Conservation (phyloP, 37 sponge, comb jelly and placozoan genomes). For the Beroe ovata region DNA sequence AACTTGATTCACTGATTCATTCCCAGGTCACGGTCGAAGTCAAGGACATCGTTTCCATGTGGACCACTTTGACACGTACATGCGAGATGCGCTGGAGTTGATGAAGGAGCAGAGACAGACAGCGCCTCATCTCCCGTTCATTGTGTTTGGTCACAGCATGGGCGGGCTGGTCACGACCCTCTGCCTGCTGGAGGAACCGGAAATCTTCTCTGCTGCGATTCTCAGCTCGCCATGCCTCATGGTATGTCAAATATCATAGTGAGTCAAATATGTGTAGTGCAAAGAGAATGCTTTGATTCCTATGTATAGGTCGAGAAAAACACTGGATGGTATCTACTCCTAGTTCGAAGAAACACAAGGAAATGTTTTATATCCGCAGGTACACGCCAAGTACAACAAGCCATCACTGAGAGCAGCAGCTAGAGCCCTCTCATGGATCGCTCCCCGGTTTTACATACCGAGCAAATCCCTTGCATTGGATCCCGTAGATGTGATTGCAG, state of each 20-base stretch:
- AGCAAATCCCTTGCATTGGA: constrained; percentile 31
- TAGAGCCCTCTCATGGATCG: not conserved
- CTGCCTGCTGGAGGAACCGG: constrained; percentile 33
- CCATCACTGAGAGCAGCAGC: constrained; percentile 2
- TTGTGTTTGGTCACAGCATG: constrained; percentile 60
- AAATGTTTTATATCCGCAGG: not conserved
- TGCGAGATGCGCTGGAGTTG: constrained; percentile 16
- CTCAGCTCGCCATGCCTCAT: constrained; percentile 50
- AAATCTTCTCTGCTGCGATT: constrained; percentile 40
- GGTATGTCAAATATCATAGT: too few relatives aligned
- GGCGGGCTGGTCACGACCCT: constrained; percentile 14
- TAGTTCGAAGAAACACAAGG: too few relatives aligned
- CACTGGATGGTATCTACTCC: too few relatives aligned
- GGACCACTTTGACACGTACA: constrained; percentile 57
- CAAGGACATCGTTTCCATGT: constrained; percentile 14
- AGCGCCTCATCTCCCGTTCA: not conserved
- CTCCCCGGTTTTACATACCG: constrained; percentile 54
- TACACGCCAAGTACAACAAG: constrained; percentile 37
- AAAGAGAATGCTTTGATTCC: not conserved
- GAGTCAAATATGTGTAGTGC: too few relatives aligned
- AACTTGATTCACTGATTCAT: not conserved
- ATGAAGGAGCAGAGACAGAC: constrained; percentile 45
- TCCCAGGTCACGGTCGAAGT: constrained; percentile 36
- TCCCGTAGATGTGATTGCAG: constrained; percentile 19
- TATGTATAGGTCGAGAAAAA: not conserved